Base-by-base conservation (phyloP, 2,888 invertebrate species). In the Drosophila paracracens region DNA sequence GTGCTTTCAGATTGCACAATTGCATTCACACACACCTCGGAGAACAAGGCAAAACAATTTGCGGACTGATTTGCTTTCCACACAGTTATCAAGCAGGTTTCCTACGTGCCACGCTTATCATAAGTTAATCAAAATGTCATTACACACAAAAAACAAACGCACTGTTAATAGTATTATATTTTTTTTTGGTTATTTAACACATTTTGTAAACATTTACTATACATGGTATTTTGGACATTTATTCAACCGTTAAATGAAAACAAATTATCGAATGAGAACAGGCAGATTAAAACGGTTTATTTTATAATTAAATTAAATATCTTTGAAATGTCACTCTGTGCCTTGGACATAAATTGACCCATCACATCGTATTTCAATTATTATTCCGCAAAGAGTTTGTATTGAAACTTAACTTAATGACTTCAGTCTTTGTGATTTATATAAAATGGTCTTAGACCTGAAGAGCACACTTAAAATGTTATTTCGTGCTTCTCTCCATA, bases 71-170 rank as follows among this genome's bases (percentile, higher is more conserved):
- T 78, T 65, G 62, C 57, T 73, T 70, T 53, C 53, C 38, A 71
- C 68, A 75, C 76, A 87, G 83, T 79, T 79, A 89, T 54, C 36
- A 67, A 61, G 51, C 50, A 33, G 50, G 70, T 69, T 60, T 53
- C 63, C 53, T 36, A 73, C 66, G 66, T 73, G 70, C 53, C 61
- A 74, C 65, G 62, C 21, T 50, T 62, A 8, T 59, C 21, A 38
- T 43, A 54, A 76, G 27, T 66, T 54, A 50, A 68, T 81, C 56
- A 58, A 71, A 66, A 57, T 74, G 65, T 40, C 40, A 52, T 70
- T 68, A 66, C 48, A 46, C 46, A 4, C 21, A 56, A 52, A 46
- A 57, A 29, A 35, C 46, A 33, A 27, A n/a, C n/a, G 46, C 27
- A 70, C 16, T 25, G 46, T 65, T 65, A 27, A 43, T 48, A 27